A percentile compares a stretch with the other conserved stretches of the same genome.
Evolutionary conservation across 35 echinoderm and acorn worm genomes (phyloP).

Genomic region (Apostichopus japonicus): DNA sequence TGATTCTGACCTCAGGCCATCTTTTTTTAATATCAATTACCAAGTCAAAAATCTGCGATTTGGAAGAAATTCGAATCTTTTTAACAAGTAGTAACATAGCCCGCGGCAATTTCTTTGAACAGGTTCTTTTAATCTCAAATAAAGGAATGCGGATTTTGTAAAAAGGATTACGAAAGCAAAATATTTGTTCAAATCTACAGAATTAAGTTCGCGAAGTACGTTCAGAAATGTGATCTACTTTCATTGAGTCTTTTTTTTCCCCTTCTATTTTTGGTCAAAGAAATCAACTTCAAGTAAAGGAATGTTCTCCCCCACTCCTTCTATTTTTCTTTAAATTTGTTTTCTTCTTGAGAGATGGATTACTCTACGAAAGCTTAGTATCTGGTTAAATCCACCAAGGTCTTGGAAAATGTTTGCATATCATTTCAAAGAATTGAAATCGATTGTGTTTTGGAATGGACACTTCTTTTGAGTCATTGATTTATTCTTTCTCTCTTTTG

Average conservation of each 20-base stretch:
- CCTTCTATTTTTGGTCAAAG: not conserved
- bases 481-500: no score
- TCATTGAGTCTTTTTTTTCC: not conserved
- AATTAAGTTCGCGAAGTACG: slow-evolving; percentile 3
- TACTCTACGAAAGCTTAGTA: not conserved
- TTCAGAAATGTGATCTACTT: slow-evolving; percentile 19
- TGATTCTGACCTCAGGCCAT: slow-evolving; percentile 11
- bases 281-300: no score
- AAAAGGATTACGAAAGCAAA: slow-evolving; percentile 40
- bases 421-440: no score
- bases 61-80: slow-evolving; percentile 23
- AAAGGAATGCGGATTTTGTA: slow-evolving; percentile 9
- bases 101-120: slow-evolving; percentile 4
- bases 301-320: not conserved
- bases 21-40: slow-evolving; percentile 52
- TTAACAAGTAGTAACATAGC: slow-evolving; percentile 34
- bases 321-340: not conserved
- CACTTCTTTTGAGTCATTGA: no score
- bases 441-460: no score
- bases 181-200: slow-evolving; percentile 45
- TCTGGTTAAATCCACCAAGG: not conserved
- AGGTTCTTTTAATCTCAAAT: slow-evolving; percentile 8
- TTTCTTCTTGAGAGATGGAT: not conserved
- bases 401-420: not conserved
- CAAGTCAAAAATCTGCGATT: slow-evolving; percentile 44